Base-by-base conservation (phyloP, 2,797 vertebrate species). In the Epinephelus coioides region DNA sequence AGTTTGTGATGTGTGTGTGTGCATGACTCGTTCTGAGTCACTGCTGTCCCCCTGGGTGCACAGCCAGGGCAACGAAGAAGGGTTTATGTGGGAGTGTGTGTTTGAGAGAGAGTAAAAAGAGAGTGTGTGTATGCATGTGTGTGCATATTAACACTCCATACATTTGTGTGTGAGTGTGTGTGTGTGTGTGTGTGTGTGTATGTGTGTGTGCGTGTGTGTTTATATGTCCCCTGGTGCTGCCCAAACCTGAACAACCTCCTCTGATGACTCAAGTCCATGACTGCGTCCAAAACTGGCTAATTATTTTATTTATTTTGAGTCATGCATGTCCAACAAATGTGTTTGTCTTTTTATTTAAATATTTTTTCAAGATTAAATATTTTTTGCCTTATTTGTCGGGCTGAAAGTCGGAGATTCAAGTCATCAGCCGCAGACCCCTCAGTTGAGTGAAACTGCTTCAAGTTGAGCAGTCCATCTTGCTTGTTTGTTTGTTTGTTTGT, bases 21-120 rank as follows among this genome's bases (percentile, higher is more conserved):
- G 74, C 64, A 76, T 94, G 94, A 95, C 82, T 95, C 82, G 88
- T 18, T 84, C 72, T 95, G 90, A 95, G 69, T 95, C 94, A 95
- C 85, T 65, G 82, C 83, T 86, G 82, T 84, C 84, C 89, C 94
- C 86, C 67, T 78, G 84, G 87, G 89, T 90, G 87, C 84, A 81
- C 75, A 73, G 84, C 78, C 82, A 81, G 83, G 88, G 85, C 81
- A 89, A 54, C 53, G 73, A 73, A 84, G 69, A 62, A 60, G 83
- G 63, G 57, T 76, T 82, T 78, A 44, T 81, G 56, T 83, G 74
- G 47, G 82, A 68, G 78, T 75, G 78, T 83, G 79, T 69, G 68
- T 79, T 70, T 44, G 77, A 56, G 69, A 68, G 68, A 62, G 78
- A 69, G 81, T 54, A 63, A 56, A 47, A 71, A 55, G 79, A n/a